Base-by-base conservation (phyloP, 2,797 vertebrate genomes). In the Catharus ustulatus region DNA sequence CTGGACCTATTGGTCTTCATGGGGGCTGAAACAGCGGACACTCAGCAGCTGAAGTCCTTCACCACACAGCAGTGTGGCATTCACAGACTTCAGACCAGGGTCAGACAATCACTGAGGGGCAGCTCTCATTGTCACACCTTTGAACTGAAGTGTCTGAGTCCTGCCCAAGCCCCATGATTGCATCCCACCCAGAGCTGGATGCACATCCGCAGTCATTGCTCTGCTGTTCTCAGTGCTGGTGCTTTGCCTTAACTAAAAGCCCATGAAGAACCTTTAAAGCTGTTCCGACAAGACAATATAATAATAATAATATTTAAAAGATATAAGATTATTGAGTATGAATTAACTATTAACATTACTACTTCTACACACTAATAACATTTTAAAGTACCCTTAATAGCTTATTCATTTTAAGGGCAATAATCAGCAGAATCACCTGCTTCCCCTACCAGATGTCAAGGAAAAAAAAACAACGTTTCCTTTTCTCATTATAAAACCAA, bases 381-480 rank as follows among this genome's bases (percentile, higher is more conserved):
- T 90, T 90, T 95, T 84, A 58, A 90, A 84, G 51, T 78, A 92
- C n/a, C n/a, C 36, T 54, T 64, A 84, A 91, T 68, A 89, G 51
- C n/a, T 82, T 84, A 88, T 89, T 87, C 59, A 81, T 95, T 94
- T 92, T 74, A 90, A 79, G 51, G 68, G 12, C 74, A 92, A 84
- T 84, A 91, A 92, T 87, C 64, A 64, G 66, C 85, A 91, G 38
- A 72, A 85, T 83, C 38, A 75, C 54, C 66, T 66, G 69, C 61
- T 92, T 82, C 75, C 55, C 30, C 55, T 71, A 52, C 51, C 54
- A 87, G 63, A 86, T 49, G 45, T 40, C 16, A 5, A 84, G 59
- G 42, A 67, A 81, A 36, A 49, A 36, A 49, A 91, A 91, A 89
- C 5, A 48, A 15, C 30, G 13, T 84, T 94, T 89, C 43, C 30